These are phyloP conservation scores for Lithophane socia DNA, from an alignment of 2,888 invertebrate species.

Conservation along the genomic window DNA sequence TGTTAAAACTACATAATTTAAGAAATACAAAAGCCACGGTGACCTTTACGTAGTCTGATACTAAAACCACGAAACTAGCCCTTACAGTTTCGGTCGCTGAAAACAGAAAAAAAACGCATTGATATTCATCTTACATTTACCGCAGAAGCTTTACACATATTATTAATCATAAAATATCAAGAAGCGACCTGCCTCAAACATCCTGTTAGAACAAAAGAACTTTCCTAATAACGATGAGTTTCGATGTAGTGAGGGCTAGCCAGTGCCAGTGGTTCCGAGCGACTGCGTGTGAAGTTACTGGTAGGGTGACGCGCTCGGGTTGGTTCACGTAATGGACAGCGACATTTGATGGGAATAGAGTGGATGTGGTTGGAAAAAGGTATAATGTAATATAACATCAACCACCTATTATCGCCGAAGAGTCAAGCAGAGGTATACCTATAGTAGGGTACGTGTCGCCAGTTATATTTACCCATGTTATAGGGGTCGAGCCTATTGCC, in stretches of 20 bases:
- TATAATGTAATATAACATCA: background rate
- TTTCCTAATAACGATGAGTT: slow-evolving; percentile 42
- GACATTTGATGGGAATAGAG: slow-evolving; percentile 49
- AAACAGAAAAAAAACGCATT: background rate
- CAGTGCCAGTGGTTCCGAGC: slow-evolving; percentile 70
- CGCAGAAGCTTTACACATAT: background rate
- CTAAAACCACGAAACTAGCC: background rate
- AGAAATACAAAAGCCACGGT: background rate
- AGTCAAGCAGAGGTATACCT: too few species aligned
- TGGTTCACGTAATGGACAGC: slow-evolving; percentile 49
- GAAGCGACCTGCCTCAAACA: slow-evolving; percentile 26
- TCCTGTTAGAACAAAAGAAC: slow-evolving; percentile 42
- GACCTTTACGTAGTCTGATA: background rate
- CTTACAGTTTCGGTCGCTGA: background rate
- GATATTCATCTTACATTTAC: background rate
- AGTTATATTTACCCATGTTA: background rate
- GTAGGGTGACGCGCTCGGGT: slow-evolving; percentile 65
- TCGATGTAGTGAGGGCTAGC: slow-evolving; percentile 58
- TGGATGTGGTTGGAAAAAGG: slow-evolving; percentile 44
- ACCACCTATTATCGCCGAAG: background rate
- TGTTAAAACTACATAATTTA: background rate
- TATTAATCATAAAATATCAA: background rate
- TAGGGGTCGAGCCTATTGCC: background rate
- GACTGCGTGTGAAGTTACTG: slow-evolving; percentile 75
- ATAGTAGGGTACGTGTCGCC: background rate